Evolutionary conservation across 1,140 invertebrate species (phyloP).

Genomic region (Aphaenogaster ashmeadi): DNA sequence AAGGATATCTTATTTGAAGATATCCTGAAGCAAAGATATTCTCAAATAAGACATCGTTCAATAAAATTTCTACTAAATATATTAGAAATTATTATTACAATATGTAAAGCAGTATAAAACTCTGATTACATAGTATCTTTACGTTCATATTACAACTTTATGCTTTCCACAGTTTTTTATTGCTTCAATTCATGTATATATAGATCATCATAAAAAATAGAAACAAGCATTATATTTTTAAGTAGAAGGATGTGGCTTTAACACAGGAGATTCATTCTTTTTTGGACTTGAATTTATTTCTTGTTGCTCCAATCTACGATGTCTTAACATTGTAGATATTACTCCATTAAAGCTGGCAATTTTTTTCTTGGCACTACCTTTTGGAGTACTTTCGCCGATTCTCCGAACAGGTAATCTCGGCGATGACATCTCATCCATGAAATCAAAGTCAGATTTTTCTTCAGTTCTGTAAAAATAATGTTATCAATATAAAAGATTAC

Average conservation of each 20-base stretch:
- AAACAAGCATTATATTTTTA: constrained; percentile 12
- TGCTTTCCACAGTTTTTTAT: background rate
- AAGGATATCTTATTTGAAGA: no score
- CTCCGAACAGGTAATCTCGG: constrained; percentile 89
- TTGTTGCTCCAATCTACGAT: constrained; percentile 89
- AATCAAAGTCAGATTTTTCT: constrained; percentile 91
- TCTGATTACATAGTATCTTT: background rate
- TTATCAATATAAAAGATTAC: constrained; percentile 11
- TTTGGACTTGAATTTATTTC: constrained; percentile 85
- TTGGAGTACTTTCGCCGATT: constrained; percentile 89
- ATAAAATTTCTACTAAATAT: no score
- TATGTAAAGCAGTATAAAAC: background rate
- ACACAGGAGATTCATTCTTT: constrained; percentile 81
- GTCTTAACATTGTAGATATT: constrained; percentile 91
- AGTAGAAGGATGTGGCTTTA: constrained; percentile 78
- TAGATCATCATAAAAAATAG: background rate
- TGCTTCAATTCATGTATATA: background rate
- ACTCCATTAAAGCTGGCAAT: constrained; percentile 92
- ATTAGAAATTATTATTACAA: no score
- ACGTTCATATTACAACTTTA: background rate
- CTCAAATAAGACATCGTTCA: no score
- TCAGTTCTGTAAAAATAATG: constrained; percentile 83
- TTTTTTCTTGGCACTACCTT: constrained; percentile 92
- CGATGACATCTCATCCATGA: constrained; percentile 91
- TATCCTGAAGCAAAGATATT: no score